phyloP scores from a whole-genome alignment of 2,888 invertebrate genomes.

The Pocota personata region DNA sequence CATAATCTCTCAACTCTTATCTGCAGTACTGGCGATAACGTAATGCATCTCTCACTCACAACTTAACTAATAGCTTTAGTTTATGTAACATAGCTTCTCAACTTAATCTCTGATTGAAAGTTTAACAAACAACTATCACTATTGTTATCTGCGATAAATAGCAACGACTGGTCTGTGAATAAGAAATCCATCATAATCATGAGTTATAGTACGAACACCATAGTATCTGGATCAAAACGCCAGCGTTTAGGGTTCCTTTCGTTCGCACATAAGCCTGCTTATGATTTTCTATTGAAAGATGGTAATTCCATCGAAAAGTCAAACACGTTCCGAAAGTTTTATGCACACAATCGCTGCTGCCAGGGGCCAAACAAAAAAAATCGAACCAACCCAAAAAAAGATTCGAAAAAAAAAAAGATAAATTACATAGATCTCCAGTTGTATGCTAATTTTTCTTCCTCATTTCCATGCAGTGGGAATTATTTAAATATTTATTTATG shows the following conservation, averaged over 20 bases:
- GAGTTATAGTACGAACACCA: neutral
- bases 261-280: neutral
- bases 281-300: constrained; percentile 21
- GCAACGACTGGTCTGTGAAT: neutral
- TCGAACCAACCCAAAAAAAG: neutral
- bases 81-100: constrained; percentile 5
- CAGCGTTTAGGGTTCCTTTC: constrained; percentile 2
- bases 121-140: neutral
- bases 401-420: neutral
- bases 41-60: constrained; percentile 27
- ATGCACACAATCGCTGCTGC: neutral
- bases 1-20: neutral
- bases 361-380: neutral
- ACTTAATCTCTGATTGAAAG: neutral
- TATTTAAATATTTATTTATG: constrained; percentile 56
- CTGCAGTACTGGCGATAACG: neutral
- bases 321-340: constrained; percentile 42
- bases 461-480: neutral
- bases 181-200: neutral
- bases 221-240: constrained; percentile 36
- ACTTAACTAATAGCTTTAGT: neutral
- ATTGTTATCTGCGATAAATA: neutral
- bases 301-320: constrained; percentile 16
- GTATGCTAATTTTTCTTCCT: constrained; percentile 24
- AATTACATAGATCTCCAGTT: constrained; percentile 3